Evolutionary conservation across 2,797 vertebrate genomes (phyloP).

Genomic region (Girardinus metallicus): DNA sequence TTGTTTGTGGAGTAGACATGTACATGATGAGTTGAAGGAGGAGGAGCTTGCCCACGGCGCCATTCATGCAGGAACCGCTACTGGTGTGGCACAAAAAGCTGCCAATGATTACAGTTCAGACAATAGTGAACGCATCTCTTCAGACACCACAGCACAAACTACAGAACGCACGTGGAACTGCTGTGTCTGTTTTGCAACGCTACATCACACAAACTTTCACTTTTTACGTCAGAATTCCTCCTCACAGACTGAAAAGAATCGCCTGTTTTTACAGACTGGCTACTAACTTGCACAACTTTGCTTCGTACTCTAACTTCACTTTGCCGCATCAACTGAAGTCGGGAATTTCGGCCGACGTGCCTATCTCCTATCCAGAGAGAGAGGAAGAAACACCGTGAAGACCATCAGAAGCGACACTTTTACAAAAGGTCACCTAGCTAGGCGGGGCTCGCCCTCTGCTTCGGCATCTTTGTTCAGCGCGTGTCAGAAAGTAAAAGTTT

Average conservation of each 20-base stretch:
- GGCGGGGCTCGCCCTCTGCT: neutral
- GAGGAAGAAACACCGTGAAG: neutral
- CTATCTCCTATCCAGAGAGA: neutral
- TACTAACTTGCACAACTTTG: neutral
- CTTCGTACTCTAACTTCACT: neutral
- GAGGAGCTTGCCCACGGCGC: neutral
- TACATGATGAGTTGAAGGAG: neutral
- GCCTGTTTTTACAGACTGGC: neutral
- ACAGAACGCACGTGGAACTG: neutral
- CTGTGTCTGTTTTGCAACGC: neutral
- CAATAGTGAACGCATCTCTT: neutral
- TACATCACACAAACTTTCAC: no score
- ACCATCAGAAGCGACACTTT: neutral
- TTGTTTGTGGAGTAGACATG: neutral
- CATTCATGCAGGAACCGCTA: neutral
- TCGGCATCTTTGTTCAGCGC: neutral
- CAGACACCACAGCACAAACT: neutral
- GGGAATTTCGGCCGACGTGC: neutral
- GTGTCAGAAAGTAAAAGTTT: conserved; percentile 34
- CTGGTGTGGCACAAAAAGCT: neutral
- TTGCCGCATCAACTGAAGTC: neutral
- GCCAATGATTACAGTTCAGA: neutral
- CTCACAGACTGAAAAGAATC: neutral
- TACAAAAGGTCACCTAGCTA: neutral
- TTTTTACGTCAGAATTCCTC: neutral